phyloP scores from a whole-genome alignment of 2,888 invertebrate genomes.

The Tortrix viridana region DNA sequence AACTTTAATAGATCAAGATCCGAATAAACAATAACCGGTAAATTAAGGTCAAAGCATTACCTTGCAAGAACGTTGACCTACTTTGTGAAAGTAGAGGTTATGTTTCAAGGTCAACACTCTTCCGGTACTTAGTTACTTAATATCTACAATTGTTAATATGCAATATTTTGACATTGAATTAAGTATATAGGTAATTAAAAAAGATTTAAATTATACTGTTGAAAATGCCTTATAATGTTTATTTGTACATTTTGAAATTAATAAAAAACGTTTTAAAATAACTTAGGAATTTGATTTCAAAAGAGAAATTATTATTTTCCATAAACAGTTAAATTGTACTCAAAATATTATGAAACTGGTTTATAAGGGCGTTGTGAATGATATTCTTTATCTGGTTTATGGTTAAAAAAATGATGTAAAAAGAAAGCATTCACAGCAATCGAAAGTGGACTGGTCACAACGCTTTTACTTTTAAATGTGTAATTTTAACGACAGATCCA shows the following conservation, averaged over 20 bases:
- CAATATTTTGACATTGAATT: background rate
- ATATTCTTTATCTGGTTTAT: constrained; percentile 8
- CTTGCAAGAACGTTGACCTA: constrained; percentile 55
- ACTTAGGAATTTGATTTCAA: too few relatives aligned
- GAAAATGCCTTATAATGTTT: too few relatives aligned
- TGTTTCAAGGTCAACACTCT: constrained; percentile 46
- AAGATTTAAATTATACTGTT: too few relatives aligned
- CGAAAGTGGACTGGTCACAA: constrained; percentile 39
- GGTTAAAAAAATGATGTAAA: constrained; percentile 18
- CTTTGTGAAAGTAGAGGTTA: constrained; percentile 52
- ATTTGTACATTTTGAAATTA: too few relatives aligned
- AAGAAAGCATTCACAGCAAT: constrained; percentile 37
- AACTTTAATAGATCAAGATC: background rate
- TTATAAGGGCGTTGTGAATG: background rate
- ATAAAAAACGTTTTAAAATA: too few relatives aligned
- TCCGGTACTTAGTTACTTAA: constrained; percentile 17
- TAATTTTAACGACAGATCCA: constrained; percentile 28
- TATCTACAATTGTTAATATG: background rate
- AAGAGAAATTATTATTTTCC: background rate
- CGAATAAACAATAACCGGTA: constrained; percentile 18
- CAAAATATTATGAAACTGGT: background rate
- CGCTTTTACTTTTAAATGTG: constrained; percentile 38
- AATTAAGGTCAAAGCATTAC: constrained; percentile 34
- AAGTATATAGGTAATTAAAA: background rate
- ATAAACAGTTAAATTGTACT: background rate